Base-by-base conservation (phyloP, 2,113 vertebrate genomes). In the Origma solitaria region DNA sequence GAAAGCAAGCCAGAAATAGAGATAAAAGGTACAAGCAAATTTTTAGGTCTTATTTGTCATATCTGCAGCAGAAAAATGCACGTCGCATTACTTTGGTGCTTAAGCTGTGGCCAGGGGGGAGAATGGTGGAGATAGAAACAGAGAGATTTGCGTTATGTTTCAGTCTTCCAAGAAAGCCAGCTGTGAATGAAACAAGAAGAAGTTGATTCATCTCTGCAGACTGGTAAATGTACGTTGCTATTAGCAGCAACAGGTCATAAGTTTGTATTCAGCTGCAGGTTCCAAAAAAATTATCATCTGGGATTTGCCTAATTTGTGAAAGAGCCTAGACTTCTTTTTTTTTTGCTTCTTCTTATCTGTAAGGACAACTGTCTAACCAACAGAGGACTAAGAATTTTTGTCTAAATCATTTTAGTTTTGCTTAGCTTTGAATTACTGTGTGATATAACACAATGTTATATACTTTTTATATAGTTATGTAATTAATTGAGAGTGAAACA, bases 81-180 rank as follows among this genome's bases (percentile, higher is more conserved):
- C 27, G 13, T 38, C 9, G 42, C 5, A 19, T 64, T 61, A 70
- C 10, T 38, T 53, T 1, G 0, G 13, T 6, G 1, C 4, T 40
- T 22, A 35, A 77, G 5, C 35, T 57, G 10, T 66, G 38, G 18
- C 10, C 15, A 19, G 7, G 1, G 14, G 5, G 10, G 0, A 83
- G 16, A 77, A 78, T 4, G 7, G 5, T 31, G 16, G 18, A 83
- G 35, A 76, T n/a, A 83, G 15, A 50, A 87, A 44, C 6, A 44
- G 11, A 61, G 40, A 35, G 6, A 12, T 61, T 72, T 80, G 2
- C 38, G 21, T 50, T 64, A 9, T n/a, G 21, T 64, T 80, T 28
- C 5, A 44, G 5, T 72, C 9, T 76, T 35, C 18, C 21, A 50
- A 75, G 47, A 54, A 85, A 80, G 66, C 11, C 3, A 70, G 1